phyloP scores from a whole-genome alignment of 2,888 invertebrate genomes.

The Dryococelus australis region DNA sequence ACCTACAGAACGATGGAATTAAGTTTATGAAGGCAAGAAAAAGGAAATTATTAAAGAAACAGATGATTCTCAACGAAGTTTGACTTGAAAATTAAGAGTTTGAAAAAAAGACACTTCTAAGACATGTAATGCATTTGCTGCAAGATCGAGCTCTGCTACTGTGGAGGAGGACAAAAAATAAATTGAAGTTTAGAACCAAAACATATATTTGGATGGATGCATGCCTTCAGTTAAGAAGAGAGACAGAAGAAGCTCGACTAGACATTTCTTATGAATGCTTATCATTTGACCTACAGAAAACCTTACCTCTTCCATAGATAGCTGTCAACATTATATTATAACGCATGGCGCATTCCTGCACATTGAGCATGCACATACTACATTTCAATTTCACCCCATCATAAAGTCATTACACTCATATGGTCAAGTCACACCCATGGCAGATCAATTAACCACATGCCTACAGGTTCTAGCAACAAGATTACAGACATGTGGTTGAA shows the following conservation, averaged over 20 bases:
- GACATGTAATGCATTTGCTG: not conserved
- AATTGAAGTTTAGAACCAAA: slow-evolving; percentile 26
- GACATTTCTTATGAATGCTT: slow-evolving; percentile 39
- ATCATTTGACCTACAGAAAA: slow-evolving; percentile 50
- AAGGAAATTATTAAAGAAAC: too few species aligned
- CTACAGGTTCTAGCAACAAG: too few species aligned
- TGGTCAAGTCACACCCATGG: too few species aligned
- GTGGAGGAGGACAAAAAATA: not conserved
- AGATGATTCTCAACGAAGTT: slow-evolving; percentile 35
- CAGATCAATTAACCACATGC: too few species aligned
- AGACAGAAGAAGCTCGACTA: slow-evolving; percentile 26
- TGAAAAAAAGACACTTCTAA: slow-evolving; percentile 27
- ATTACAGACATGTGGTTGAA: too few species aligned
- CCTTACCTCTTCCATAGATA: slow-evolving; percentile 49
- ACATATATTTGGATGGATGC: slow-evolving; percentile 28
- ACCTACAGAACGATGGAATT: too few species aligned
- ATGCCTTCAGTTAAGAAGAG: not conserved
- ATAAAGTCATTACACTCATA: too few species aligned
- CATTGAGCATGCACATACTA: too few species aligned
- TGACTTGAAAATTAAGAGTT: slow-evolving; percentile 29
- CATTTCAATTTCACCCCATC: too few species aligned
- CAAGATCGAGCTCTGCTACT: not conserved
- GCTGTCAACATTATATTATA: slow-evolving; percentile 49
- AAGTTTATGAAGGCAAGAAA: too few species aligned
- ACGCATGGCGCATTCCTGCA: too few species aligned